Percentiles rank a stretch among this genome's conserved stretches.
Conservation (phyloP, 2,888 invertebrate species). For the Lydus trimaculatus region DNA sequence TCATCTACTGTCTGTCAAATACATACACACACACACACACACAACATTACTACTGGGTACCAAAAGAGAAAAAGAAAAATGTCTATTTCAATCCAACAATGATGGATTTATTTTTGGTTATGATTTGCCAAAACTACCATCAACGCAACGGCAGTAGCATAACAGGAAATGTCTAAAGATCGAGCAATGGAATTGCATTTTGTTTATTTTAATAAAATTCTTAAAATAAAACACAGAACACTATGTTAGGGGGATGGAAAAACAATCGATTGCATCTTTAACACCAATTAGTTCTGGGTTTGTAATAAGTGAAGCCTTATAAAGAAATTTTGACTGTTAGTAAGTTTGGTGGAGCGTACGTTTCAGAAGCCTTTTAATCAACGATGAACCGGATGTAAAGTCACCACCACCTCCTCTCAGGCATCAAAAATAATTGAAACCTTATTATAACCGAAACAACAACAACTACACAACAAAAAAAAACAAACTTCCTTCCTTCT, state of each 20-base stretch:
- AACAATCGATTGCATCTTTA: background rate
- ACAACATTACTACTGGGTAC: constrained; percentile 21
- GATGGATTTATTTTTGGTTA: constrained; percentile 1
- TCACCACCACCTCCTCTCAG: constrained; percentile 12
- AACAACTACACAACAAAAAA: background rate
- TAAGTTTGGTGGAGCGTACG: constrained; percentile 25
- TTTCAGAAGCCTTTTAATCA: constrained; percentile 27
- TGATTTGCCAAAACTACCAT: constrained; percentile 5
- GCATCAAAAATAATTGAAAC: constrained; percentile 29
- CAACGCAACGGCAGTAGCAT: too few relatives aligned
- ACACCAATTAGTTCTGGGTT: background rate
- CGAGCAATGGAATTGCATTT: background rate
- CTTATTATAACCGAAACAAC: background rate
- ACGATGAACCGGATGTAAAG: constrained; percentile 27
- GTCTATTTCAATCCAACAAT: background rate
- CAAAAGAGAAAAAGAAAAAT: background rate
- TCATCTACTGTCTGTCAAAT: constrained; percentile 25
- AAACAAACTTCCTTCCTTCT: background rate
- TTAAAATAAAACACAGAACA: too few relatives aligned
- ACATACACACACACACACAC: constrained; percentile 27
- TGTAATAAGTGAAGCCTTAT: constrained; percentile 23
- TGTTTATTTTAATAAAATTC: background rate
- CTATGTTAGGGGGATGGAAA: too few relatives aligned
- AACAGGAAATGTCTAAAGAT: background rate
- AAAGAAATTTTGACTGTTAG: constrained; percentile 23